These are phyloP conservation scores for Pristionchus mayeri DNA, from an alignment of 2,888 invertebrate genomes.

Conservation along the genomic window DNA sequence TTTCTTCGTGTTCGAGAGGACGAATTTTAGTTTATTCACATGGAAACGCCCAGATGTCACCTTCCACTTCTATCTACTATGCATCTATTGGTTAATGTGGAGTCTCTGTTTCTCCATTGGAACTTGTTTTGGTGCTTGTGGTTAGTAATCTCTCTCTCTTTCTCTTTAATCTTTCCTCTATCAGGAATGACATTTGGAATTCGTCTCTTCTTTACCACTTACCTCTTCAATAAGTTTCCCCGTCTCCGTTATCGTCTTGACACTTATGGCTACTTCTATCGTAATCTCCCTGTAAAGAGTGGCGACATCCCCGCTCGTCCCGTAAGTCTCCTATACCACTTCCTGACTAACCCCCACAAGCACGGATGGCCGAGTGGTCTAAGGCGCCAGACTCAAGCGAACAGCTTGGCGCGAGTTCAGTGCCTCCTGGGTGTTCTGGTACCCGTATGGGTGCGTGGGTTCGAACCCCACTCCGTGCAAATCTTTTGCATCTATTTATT, in stretches of 20 bases:
- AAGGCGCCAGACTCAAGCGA: constrained; percentile 78
- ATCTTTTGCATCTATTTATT: neutral
- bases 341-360: neutral
- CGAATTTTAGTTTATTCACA: constrained; percentile 75
- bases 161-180: neutral
- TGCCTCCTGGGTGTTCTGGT: constrained; percentile 50
- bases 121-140: constrained; percentile 74
- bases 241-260: constrained; percentile 77
- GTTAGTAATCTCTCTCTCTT: constrained; percentile 45
- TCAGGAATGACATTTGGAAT: constrained; percentile 75
- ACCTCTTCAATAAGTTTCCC: constrained; percentile 78
- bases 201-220: constrained; percentile 79
- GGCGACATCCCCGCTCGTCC: constrained; percentile 31
- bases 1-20: neutral
- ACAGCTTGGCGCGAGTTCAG: constrained; percentile 48
- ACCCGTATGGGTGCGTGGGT: constrained; percentile 49
- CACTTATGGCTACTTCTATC: constrained; percentile 66
- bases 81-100: constrained; percentile 74
- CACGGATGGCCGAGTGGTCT: constrained; percentile 77
- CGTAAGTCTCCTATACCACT: neutral
- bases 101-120: constrained; percentile 74
- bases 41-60: constrained; percentile 77
- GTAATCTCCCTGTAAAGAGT: constrained; percentile 53
- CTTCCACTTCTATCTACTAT: constrained; percentile 72
- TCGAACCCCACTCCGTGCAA: constrained; percentile 51